Evolutionary conservation across 2,888 invertebrate species (phyloP).

Genomic region (Galerucella pusilla): DNA sequence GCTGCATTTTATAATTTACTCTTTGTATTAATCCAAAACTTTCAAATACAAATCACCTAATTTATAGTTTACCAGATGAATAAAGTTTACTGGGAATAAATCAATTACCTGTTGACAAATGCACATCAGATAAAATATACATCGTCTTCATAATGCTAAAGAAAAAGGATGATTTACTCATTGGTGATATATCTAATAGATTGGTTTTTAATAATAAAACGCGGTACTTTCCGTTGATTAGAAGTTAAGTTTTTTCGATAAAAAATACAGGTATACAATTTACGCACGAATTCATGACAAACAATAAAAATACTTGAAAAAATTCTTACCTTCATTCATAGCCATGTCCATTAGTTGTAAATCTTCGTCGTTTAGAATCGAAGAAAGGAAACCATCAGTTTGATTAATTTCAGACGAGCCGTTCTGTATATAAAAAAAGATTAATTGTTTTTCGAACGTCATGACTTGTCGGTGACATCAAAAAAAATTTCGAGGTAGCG

Average conservation of each 20-base stretch:
- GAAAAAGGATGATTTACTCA: too few relatives aligned
- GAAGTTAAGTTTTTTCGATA: not conserved
- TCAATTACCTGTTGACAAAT: too few relatives aligned
- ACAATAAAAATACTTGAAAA: conserved; percentile 16
- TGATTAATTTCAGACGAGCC: conserved; percentile 76
- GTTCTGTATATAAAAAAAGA: conserved; percentile 63
- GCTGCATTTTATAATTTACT: too few relatives aligned
- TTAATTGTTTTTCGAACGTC: conserved; percentile 39
- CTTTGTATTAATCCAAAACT: too few relatives aligned
- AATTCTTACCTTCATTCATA: conserved; percentile 81
- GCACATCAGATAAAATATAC: too few relatives aligned
- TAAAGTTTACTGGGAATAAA: too few relatives aligned
- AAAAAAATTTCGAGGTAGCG: conserved; percentile 32
- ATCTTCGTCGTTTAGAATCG: conserved; percentile 89
- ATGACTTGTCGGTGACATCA: conserved; percentile 35
- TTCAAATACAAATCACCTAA: too few relatives aligned
- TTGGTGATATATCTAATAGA: too few relatives aligned
- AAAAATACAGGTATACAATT: not conserved
- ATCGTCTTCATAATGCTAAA: too few relatives aligned
- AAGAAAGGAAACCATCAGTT: conserved; percentile 88
- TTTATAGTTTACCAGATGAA: too few relatives aligned
- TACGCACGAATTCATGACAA: not conserved
- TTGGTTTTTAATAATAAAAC: not conserved
- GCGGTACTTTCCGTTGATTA: not conserved
- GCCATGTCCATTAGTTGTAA: conserved; percentile 93